These are phyloP conservation scores for Parauchenoglanis ngamensis DNA, from an alignment of 2,797 vertebrate genomes.

Conservation along the genomic window DNA sequence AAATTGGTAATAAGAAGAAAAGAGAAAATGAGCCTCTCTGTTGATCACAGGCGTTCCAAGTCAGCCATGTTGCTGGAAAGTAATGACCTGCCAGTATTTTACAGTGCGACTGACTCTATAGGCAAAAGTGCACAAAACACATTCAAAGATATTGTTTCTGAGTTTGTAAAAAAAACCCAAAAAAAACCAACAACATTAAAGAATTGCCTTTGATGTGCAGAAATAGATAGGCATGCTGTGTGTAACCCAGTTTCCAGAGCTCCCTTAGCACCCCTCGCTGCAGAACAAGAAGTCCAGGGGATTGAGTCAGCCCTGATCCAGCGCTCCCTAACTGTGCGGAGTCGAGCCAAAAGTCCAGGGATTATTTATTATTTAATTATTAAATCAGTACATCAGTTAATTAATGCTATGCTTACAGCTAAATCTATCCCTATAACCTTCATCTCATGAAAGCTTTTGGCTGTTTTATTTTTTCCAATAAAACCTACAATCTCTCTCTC, in stretches of 20 bases:
- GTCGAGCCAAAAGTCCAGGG: not conserved
- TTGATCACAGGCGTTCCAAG: slow-evolving; percentile 1
- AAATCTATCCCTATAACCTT: too few species aligned
- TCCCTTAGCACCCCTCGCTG: not conserved
- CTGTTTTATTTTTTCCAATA: too few species aligned
- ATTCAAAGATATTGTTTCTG: not conserved
- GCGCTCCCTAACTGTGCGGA: not conserved
- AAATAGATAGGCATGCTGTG: not conserved
- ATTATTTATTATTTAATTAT: too few species aligned
- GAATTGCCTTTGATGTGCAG: not conserved
- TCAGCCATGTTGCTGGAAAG: not conserved
- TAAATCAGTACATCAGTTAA: too few species aligned
- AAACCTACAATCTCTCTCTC: too few species aligned
- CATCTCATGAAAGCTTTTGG: too few species aligned
- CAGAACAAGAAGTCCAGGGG: not conserved
- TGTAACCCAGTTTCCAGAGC: slow-evolving; percentile 46
- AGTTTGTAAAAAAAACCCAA: not conserved
- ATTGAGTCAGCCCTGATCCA: not conserved
- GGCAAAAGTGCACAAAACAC: not conserved
- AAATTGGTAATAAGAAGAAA: slow-evolving; percentile 22
- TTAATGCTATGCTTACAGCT: too few species aligned
- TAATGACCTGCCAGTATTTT: too few species aligned
- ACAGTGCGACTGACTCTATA: too few species aligned
- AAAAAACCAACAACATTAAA: not conserved
- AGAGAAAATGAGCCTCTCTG: not conserved